Conservation (phyloP, 2,888 invertebrate species). For the Phaonia tiefii region DNA sequence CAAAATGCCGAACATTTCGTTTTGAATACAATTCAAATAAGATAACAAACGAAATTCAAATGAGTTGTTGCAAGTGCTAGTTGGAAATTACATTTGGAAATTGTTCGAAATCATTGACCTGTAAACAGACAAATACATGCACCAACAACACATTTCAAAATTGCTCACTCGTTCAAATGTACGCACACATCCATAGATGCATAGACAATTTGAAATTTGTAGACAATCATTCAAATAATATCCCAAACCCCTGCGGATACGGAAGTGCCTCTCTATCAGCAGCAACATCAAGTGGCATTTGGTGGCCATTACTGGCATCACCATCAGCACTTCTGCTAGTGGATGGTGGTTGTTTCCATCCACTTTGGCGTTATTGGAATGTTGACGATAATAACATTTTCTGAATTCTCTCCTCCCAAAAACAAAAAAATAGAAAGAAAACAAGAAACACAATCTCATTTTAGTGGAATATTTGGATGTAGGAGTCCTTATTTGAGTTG, state of each 20-base stretch:
- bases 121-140: conserved; percentile 45
- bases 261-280: neutral
- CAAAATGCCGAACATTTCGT: neutral
- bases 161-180: neutral
- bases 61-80: conserved; percentile 70
- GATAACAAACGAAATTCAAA: conserved; percentile 44
- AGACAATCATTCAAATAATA: conserved; percentile 28
- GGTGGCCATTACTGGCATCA: neutral
- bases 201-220: conserved; percentile 9
- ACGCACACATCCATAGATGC: neutral
- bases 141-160: neutral
- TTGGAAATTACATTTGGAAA: conserved; percentile 30
- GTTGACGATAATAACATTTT: conserved; percentile 30
- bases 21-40: conserved; percentile 7
- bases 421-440: too few relatives aligned
- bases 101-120: conserved; percentile 56
- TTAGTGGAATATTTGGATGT: neutral
- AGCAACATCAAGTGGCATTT: neutral
- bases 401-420: too few relatives aligned
- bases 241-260: neutral
- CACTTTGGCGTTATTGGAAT: neutral
- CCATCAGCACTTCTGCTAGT: neutral
- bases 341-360: conserved; percentile 1
- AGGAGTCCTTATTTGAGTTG: conserved; percentile 26
- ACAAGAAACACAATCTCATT: too few relatives aligned